phyloP scores from a whole-genome alignment of 2,797 vertebrate species.

The Lerista edwardsae region DNA sequence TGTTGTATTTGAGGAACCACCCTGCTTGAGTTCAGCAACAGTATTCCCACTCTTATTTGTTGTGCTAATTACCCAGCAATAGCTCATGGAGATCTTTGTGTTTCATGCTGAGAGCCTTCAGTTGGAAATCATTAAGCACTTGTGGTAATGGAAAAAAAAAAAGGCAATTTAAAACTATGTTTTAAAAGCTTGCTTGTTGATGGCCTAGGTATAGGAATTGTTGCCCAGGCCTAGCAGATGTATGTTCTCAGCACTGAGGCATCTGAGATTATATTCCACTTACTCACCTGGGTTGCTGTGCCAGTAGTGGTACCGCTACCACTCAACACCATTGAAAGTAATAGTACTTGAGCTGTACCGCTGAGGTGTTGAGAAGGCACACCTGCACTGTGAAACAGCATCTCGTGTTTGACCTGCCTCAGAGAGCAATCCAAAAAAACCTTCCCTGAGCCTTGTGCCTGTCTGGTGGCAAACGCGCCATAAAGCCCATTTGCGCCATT shows the following conservation, averaged over 20 bases:
- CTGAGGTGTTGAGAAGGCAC: background rate
- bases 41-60: background rate
- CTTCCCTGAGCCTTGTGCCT: too few species aligned
- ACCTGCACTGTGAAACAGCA: background rate
- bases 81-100: background rate
- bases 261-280: background rate
- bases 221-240: background rate
- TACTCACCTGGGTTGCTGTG: background rate
- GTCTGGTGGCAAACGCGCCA: too few species aligned
- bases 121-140: background rate
- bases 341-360: background rate
- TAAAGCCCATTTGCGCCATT: too few species aligned
- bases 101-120: background rate
- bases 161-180: background rate
- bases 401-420: background rate
- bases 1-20: background rate
- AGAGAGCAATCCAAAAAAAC: too few species aligned
- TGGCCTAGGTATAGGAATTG: background rate
- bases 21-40: background rate
- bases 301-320: background rate
- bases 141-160: background rate
- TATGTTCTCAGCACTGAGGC: background rate
- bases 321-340: background rate
- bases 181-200: background rate
- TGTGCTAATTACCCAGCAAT: background rate